phyloP scores from a whole-genome alignment of 2,888 invertebrate genomes.

The Calameuta idolon region DNA sequence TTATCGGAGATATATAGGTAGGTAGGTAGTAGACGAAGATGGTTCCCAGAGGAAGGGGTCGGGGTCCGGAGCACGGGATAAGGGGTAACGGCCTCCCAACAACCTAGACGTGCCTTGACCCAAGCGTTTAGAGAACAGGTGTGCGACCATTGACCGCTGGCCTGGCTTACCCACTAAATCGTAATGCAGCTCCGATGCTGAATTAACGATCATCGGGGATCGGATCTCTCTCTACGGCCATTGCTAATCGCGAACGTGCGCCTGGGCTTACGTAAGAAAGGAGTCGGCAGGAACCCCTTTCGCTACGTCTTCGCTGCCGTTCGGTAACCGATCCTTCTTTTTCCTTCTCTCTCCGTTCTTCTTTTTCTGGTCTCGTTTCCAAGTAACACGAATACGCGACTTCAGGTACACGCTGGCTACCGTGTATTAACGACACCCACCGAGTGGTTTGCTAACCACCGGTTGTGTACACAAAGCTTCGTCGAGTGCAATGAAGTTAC shows the following conservation, averaged over 20 bases:
- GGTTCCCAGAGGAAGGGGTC: constrained; percentile 25
- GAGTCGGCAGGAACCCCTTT: background rate
- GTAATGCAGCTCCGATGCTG: constrained; percentile 27
- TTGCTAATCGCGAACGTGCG: background rate
- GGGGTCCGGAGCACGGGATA: constrained; percentile 30
- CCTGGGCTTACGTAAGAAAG: background rate
- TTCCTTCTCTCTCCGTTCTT: background rate
- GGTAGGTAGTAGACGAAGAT: constrained; percentile 30
- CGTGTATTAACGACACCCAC: background rate
- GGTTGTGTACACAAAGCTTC: background rate
- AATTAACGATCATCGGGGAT: background rate
- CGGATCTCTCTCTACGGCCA: background rate
- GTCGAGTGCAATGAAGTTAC: background rate
- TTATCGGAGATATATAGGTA: constrained; percentile 48
- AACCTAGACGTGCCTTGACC: constrained; percentile 65
- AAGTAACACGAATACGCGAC: background rate
- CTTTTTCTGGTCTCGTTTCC: constrained; percentile 1
- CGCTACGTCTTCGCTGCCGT: background rate
- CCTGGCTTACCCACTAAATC: constrained; percentile 54
- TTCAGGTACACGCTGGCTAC: background rate
- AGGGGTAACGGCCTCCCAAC: constrained; percentile 63
- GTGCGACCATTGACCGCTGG: constrained; percentile 54
- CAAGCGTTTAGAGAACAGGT: constrained; percentile 60
- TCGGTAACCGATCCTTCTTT: background rate
- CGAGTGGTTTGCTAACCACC: background rate